Percentiles rank a stretch among this genome's conserved stretches.
Conservation (phyloP, 2,797 vertebrate species). For the Xenops minutus region DNA sequence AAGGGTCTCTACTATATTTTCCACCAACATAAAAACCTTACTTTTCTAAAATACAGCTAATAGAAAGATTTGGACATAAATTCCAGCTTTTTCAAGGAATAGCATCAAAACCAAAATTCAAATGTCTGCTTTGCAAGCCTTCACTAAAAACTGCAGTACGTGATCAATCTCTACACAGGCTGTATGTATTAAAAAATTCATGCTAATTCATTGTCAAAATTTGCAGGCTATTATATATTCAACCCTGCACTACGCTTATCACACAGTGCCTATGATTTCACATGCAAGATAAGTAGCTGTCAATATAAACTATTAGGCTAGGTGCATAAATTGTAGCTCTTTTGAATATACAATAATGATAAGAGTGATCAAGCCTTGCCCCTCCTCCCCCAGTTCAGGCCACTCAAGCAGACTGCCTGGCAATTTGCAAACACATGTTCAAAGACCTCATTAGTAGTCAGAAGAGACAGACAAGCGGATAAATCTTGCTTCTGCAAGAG, state of each 20-base stretch:
- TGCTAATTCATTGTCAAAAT: not conserved
- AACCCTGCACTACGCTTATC: not conserved
- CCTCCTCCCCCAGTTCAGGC: not conserved
- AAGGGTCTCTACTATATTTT: not conserved
- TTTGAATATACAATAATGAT: not conserved
- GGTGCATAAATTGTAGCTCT: slow-evolving; percentile 6
- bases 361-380: not conserved
- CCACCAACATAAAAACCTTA: not conserved
- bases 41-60: not conserved
- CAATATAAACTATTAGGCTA: not conserved
- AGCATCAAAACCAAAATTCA: not conserved
- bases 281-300: not conserved
- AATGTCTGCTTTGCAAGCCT: not conserved
- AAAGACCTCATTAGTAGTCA: slow-evolving; percentile 56
- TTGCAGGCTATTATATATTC: not conserved
- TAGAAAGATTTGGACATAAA: not conserved
- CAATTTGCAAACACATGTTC: slow-evolving; percentile 45
- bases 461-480: slow-evolving; percentile 24
- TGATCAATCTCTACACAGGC: not conserved
- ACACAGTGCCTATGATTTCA: not conserved
- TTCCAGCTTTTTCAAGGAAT: not conserved
- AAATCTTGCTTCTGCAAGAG: slow-evolving; percentile 14
- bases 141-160: not conserved
- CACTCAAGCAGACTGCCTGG: slow-evolving; percentile 38
- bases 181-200: not conserved